Base-by-base conservation (phyloP, 2,113 vertebrate genomes). In the Epinephelus moara region DNA sequence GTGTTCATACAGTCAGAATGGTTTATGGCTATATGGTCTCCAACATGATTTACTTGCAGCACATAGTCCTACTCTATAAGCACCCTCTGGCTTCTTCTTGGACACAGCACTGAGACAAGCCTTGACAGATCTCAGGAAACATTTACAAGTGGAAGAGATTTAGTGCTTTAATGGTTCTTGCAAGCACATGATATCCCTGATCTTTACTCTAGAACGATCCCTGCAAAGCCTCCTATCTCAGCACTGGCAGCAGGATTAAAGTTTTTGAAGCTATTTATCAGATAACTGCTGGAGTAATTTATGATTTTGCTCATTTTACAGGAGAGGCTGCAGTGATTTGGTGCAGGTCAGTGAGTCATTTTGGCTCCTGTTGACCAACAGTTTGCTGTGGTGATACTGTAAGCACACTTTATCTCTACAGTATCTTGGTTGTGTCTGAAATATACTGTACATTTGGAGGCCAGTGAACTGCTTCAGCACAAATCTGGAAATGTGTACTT, bases 231-330 rank as follows among this genome's bases (percentile, higher is more conserved):
- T 53, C 37, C 33, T 17, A 10, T 42, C 3, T 40, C 40, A 18
- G 9, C 33, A 30, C 4, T 30, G 18, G 6, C 4, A 23, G 67
- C 18, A 18, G 12, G 2, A 55, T 42, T 11, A 40, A 42, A 0
- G 1, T 13, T 45, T 33, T 60, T 3, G 12, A n/a, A 9, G 57
- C 40, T 19, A 18, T 78, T 62, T 2, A 53, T 21, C 64, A 37
- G 30, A 7, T 25, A 69, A 5, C 17, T n/a, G 23, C 37, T 12
- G 14, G 9, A 67, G n/a, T n/a, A 53, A 13, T 52, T 72, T 53
- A 49, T 62, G 49, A 73, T 62, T 70, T 57, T 33, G 18, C 33
- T 68, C 2, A 76, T 76, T 70, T 59, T 27, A 18, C 11, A 21
- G 6, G 17, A 47, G 17, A 75, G 33, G n/a, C 47, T 47, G 53